A percentile compares a stretch with the other conserved stretches of the same genome.
Evolutionary conservation across 2,888 invertebrate genomes (phyloP).

Genomic region (Notodonta dromedarius): DNA sequence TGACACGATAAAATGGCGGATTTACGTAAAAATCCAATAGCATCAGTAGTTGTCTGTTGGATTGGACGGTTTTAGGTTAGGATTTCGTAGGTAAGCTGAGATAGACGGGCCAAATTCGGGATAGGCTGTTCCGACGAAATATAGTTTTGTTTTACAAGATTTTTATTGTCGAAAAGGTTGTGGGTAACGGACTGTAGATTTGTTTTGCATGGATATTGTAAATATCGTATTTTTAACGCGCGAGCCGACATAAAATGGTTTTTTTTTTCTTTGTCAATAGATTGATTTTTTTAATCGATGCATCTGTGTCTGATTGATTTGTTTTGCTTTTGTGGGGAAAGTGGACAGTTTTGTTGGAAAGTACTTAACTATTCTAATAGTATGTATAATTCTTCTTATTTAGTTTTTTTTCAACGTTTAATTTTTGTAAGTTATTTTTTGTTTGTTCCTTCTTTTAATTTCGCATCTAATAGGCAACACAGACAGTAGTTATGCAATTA

Average conservation of each 20-base stretch:
- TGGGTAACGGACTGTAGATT: background rate
- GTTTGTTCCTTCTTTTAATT: too few species aligned
- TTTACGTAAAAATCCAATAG: slow-evolving; percentile 69
- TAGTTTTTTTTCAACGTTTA: too few species aligned
- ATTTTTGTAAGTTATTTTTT: too few species aligned
- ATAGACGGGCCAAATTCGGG: slow-evolving; percentile 14
- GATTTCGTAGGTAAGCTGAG: slow-evolving; percentile 9
- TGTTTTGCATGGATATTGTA: background rate
- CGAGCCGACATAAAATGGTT: background rate
- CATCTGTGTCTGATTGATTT: too few species aligned
- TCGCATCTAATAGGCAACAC: too few species aligned
- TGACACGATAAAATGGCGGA: slow-evolving; percentile 64
- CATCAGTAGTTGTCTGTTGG: slow-evolving; percentile 47
- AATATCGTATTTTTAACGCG: background rate
- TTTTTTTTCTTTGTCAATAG: too few species aligned
- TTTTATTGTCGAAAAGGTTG: background rate
- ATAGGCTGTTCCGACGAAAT: slow-evolving; percentile 19
- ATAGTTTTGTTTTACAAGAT: background rate
- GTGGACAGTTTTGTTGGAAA: too few species aligned
- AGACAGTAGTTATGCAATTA: too few species aligned
- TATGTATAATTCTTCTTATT: too few species aligned
- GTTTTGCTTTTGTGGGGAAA: too few species aligned
- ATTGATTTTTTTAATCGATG: too few species aligned
- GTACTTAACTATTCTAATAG: too few species aligned
- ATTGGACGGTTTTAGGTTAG: slow-evolving; percentile 30